Base-by-base conservation (phyloP, 2,113 vertebrate species). In the Oreotrochilus melanogaster region DNA sequence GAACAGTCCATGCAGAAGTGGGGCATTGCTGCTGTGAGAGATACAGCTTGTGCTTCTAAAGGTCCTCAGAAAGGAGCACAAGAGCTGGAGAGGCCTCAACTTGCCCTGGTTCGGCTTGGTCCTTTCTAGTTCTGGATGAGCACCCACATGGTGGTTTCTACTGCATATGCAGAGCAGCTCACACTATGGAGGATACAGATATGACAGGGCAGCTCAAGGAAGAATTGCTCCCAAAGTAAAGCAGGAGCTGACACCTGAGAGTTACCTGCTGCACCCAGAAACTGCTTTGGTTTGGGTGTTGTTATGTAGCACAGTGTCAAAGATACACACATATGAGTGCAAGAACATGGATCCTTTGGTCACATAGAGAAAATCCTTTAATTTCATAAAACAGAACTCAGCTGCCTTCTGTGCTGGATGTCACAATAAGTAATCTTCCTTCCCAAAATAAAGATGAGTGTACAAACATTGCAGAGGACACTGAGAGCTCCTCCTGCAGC, bases 1-100 rank as follows among this genome's bases (percentile, higher is more conserved):
- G 0, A 11, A 0, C 14, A 14, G 31, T 60, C 35, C 3, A 0
- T 62, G 33, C 33, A 50, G 71, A 56, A 0, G 1, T 42, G 47
- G 27, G 35, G 22, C 33, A 51, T 45, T 1, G 2, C 71, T 42
- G 17, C 64, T 56, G 64, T 43, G 12, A 25, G 30, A 70, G 19
- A 11, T 12, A n/a, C 51, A 74, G 2, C 8, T 39, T 39, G 39
- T 39, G 39, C 9, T 39, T 39, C 39, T 39, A 11, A 39, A 39
- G 39, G 39, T 39, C 39, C 12, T 39, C 31, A 57, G 72, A 56
- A 60, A 66, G 47, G n/a, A 54, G 33, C 21, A 28, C 10, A 30
- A 43, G 8, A 19, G 8, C 0, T 0, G 37, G 25, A 71, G 25
- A 35, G 18, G 14, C 10, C 30, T 70, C 30, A 14, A 27, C 8